These are phyloP conservation scores for Orthosia gracilis DNA, from an alignment of 2,888 invertebrate species.

Conservation along the genomic window DNA sequence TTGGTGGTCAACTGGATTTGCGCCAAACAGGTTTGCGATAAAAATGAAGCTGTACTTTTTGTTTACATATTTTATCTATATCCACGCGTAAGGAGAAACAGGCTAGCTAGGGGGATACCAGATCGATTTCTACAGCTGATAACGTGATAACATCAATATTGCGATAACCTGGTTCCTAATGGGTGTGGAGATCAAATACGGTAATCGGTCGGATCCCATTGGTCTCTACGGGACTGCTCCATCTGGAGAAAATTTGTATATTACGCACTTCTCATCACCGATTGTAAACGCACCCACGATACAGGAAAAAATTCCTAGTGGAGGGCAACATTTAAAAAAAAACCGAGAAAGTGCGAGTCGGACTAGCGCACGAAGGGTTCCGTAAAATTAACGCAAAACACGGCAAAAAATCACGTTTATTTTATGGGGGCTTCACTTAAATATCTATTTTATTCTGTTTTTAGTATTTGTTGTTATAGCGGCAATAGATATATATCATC, in stretches of 20 bases:
- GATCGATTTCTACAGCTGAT: constrained; percentile 34
- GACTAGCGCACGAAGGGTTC: too few species aligned
- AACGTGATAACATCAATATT: constrained; percentile 36
- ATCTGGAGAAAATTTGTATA: neutral
- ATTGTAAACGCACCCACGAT: too few species aligned
- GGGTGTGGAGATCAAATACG: neutral
- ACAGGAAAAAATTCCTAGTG: too few species aligned
- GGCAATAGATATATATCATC: too few species aligned
- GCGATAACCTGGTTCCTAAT: constrained; percentile 32
- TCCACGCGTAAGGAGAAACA: neutral
- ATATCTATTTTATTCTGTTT: too few species aligned
- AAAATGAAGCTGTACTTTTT: neutral
- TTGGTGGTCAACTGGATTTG: neutral
- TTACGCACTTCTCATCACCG: neutral
- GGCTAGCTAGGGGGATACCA: neutral
- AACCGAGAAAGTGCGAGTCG: too few species aligned
- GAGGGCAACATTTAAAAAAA: too few species aligned
- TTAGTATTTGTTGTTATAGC: too few species aligned
- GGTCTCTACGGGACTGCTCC: neutral
- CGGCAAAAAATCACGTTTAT: too few species aligned
- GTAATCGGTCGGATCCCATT: neutral
- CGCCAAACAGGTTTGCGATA: neutral
- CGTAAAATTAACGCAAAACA: too few species aligned
- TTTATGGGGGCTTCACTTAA: too few species aligned
- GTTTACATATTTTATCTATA: neutral